Evolutionary conservation across 2,888 invertebrate species (phyloP).

Genomic region (Drosophila suboccidentalis): DNA sequence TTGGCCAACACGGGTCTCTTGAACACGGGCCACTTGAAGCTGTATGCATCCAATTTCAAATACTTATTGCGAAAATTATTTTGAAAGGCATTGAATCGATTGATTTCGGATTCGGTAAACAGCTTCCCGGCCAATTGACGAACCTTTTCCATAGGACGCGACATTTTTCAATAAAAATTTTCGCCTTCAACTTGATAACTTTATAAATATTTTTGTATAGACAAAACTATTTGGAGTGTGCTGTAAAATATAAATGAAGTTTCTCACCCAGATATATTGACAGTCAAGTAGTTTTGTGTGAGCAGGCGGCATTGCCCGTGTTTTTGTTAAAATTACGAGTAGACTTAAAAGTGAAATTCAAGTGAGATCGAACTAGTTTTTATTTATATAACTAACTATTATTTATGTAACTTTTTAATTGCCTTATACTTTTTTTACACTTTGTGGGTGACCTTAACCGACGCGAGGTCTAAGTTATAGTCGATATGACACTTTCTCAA

Average conservation of each 20-base stretch:
- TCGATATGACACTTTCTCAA: too few species aligned
- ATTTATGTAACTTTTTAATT: too few species aligned
- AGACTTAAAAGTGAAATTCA: too few species aligned
- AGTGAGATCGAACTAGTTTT: too few species aligned
- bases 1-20: conserved; percentile 41
- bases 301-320: too few species aligned
- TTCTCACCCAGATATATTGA: not conserved
- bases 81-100: conserved; percentile 51
- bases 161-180: conserved; percentile 30
- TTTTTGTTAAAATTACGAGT: too few species aligned
- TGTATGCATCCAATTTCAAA: conserved; percentile 32
- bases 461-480: too few species aligned
- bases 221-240: not conserved
- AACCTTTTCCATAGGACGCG: conserved; percentile 37
- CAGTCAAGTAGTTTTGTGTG: too few species aligned
- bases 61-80: conserved; percentile 40
- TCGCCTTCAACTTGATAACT: not conserved
- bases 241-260: conserved; percentile 3
- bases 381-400: too few species aligned
- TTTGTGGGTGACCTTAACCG: too few species aligned
- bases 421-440: too few species aligned
- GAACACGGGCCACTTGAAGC: conserved; percentile 20
- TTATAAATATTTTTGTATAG: not conserved
- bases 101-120: conserved; percentile 61
- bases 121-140: conserved; percentile 60